phyloP scores from a whole-genome alignment of 2,888 invertebrate genomes.

The Heteromurus nitidus region DNA sequence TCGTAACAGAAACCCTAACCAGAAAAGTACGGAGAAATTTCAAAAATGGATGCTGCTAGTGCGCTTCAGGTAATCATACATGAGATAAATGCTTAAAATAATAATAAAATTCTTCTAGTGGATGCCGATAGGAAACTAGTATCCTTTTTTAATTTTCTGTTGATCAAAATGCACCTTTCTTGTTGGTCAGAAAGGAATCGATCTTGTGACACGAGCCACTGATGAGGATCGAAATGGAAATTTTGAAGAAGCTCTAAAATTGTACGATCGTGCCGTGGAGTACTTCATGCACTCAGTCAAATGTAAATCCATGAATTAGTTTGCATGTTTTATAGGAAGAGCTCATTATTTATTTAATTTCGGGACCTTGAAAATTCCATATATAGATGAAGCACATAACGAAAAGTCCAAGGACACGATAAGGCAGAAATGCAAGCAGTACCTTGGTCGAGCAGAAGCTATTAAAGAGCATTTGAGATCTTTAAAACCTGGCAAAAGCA shows the following conservation, averaged over 20 bases:
- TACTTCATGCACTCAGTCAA: conserved; percentile 99
- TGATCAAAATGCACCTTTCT: too few species aligned
- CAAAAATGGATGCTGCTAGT: conserved; percentile 63
- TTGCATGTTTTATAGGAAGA: too few species aligned
- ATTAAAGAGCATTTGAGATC: conserved; percentile 93
- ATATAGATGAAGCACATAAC: conserved; percentile 97
- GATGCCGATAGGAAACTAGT: not conserved
- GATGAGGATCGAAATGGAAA: conserved; percentile 99
- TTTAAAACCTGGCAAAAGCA: conserved; percentile 83
- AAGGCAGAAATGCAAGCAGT: conserved; percentile 93
- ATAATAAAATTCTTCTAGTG: not conserved
- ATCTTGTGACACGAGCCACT: conserved; percentile 98
- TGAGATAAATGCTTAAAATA: not conserved
- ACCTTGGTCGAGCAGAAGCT: conserved; percentile 97
- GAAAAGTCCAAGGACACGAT: conserved; percentile 98
- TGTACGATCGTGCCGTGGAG: conserved; percentile 98
- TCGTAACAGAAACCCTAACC: too few species aligned
- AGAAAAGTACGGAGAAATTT: too few species aligned
- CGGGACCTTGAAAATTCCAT: too few species aligned
- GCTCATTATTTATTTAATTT: too few species aligned
- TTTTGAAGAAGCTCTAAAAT: conserved; percentile 94
- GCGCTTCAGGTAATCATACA: conserved; percentile 64
- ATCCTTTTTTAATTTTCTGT: too few species aligned
- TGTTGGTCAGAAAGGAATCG: conserved; percentile 92
- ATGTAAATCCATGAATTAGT: too few species aligned